Evolutionary conservation across 2,797 vertebrate genomes (phyloP), one percentile per base, ranked within the genome.

Genomic region (Odontamblyopus rebecca): DNA sequence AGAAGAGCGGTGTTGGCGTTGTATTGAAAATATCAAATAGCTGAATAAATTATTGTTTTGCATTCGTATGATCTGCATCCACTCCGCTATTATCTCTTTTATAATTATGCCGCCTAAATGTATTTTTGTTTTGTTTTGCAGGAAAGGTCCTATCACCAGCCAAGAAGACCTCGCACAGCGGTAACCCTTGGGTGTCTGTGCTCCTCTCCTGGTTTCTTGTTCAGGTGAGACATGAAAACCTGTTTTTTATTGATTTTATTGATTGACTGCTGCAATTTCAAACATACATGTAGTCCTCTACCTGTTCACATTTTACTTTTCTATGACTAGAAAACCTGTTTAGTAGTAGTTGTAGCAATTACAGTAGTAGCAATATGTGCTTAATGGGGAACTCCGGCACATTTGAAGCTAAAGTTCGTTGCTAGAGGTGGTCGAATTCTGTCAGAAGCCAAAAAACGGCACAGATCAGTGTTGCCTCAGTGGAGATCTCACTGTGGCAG

Each of bases 161-260:
- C 13, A 96, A 95, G 89, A 94, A 81, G 88, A 97, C 94, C 0
- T 96, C 96, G 18, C 84, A 62, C 26, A 92, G 86, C 0, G 96
- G 96, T 18, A 98, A 98, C 88, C 96, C 96, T 30, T 96, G 96
- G 95, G 91, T 93, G 67, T 94, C 96, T 0, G 96, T 97, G 54
- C 86, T 97, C 65, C 82, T 97, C 61, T 96, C 96, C 88, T 97
- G 96, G 96, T 88, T 96, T 63, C 89, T 96, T 9, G 96, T 97
- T 30, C 96, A 97, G 95, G 96, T 98, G 73, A 91, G 23, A 23
- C 23, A 23, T 23, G 23, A 23, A 23, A 23, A 23, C 23, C 23
- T 23, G 23, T 23, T 23, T 23, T 23, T 23, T 23, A 23, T 23
- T 23, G 23, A 23, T 23, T 23, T 23, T 23, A 23, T 23, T 23